These are phyloP conservation scores for Leptinotarsa tumamoca DNA, from an alignment of 2,888 invertebrate species.

Conservation along the genomic window DNA sequence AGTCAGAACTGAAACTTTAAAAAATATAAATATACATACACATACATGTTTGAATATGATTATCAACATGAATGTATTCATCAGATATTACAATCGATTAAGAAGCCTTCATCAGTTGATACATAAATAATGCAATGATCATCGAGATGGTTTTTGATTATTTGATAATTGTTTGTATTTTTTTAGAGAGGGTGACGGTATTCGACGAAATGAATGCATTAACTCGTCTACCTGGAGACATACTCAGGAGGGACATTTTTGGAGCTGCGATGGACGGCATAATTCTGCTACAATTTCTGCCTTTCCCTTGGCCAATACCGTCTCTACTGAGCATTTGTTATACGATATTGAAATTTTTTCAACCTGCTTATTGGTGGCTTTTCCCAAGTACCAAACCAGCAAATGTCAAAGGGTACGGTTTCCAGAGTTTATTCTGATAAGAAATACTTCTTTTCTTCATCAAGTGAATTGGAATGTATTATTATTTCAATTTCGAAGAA, in stretches of 20 bases:
- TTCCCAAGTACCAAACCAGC: conserved; percentile 38
- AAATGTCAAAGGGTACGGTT: conserved; percentile 29
- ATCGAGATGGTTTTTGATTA: background rate
- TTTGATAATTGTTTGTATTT: background rate
- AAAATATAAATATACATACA: too few relatives aligned
- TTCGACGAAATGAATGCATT: conserved; percentile 32
- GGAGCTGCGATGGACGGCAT: conserved; percentile 29
- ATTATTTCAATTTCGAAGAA: background rate
- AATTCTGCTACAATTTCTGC: conserved; percentile 24
- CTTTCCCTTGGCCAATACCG: conserved; percentile 25
- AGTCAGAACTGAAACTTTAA: too few relatives aligned
- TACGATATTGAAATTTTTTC: conserved; percentile 29
- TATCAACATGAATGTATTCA: too few relatives aligned
- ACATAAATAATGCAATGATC: too few relatives aligned
- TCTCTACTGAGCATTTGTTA: background rate
- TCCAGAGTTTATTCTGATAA: conserved; percentile 21
- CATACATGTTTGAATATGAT: too few relatives aligned
- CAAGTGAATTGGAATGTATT: background rate
- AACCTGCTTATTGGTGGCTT: conserved; percentile 36
- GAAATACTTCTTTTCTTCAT: background rate
- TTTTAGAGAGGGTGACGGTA: conserved; percentile 28
- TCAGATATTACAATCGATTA: too few relatives aligned
- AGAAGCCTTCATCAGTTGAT: too few relatives aligned
- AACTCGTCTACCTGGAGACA: conserved; percentile 32
- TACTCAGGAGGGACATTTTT: conserved; percentile 32